These are phyloP conservation scores for Heteractis magnifica DNA, from an alignment of 92 coral and sea anemone genomes.

Conservation along the genomic window DNA sequence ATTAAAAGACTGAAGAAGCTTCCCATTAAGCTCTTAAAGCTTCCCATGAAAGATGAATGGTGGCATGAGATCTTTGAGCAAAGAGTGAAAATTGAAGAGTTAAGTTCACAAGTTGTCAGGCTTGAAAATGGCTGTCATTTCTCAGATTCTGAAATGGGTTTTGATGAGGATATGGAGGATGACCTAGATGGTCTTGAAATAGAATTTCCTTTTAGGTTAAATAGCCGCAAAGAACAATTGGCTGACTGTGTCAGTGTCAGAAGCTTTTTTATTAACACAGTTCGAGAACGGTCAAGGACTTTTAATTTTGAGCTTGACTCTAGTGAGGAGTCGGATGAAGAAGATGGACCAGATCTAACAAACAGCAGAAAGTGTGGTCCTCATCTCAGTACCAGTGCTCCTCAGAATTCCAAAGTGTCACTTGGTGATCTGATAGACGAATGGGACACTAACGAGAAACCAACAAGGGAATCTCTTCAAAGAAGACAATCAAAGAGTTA, in stretches of 20 bases:
- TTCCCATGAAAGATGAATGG: constrained; percentile 98
- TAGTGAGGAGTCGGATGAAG: constrained; percentile 29
- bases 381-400: constrained; percentile 65
- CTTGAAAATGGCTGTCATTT: constrained; percentile 27
- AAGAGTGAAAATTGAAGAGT: constrained; percentile 39
- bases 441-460: constrained; percentile 44
- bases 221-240: constrained; percentile 17
- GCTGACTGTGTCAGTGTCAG: constrained; percentile 55
- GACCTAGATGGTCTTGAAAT: constrained; percentile 74
- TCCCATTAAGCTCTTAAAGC: constrained; percentile 79
- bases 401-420: constrained; percentile 33
- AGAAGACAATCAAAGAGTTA: constrained; percentile 63
- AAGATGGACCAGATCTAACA: constrained; percentile 15
- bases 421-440: constrained; percentile 55
- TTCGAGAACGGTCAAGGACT: constrained; percentile 72
- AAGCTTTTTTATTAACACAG: constrained; percentile 62
- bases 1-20: constrained; percentile 67
- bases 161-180: constrained; percentile 42
- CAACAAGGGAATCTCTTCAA: constrained; percentile 13
- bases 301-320: constrained; percentile 17
- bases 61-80: constrained; percentile 93
- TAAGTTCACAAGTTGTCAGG: constrained; percentile 20
- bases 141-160: constrained; percentile 23
- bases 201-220: constrained; percentile 14
- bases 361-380: neutral